phyloP scores from a whole-genome alignment of 2,888 invertebrate genomes.

The Xanthia icteritia region DNA sequence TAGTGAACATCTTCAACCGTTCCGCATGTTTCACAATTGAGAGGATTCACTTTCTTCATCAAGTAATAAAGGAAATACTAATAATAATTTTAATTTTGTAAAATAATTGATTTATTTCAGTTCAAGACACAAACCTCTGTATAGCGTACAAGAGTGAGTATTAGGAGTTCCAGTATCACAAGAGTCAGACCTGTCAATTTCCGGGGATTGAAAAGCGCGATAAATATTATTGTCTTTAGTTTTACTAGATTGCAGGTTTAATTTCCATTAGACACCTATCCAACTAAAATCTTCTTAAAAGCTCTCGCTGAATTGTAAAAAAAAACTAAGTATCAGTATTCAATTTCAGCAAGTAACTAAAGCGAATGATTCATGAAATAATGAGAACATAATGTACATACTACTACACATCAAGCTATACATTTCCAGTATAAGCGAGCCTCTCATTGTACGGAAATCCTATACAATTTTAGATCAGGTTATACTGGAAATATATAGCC shows the following conservation, averaged over 20 bases:
- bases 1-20: too few species aligned
- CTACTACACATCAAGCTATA: too few species aligned
- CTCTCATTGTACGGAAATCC: too few species aligned
- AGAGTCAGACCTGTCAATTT: background rate
- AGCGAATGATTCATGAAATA: slow-evolving; percentile 38
- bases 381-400: slow-evolving; percentile 23
- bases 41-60: too few species aligned
- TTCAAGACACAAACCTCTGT: background rate
- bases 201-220: background rate
- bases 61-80: too few species aligned
- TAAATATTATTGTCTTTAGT: background rate
- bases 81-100: too few species aligned
- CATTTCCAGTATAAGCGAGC: too few species aligned
- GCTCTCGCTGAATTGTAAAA: background rate
- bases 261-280: background rate
- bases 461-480: too few species aligned
- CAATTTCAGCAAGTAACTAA: slow-evolving; percentile 13
- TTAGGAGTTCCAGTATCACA: background rate
- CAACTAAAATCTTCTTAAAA: background rate
- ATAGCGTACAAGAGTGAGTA: too few species aligned
- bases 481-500: too few species aligned
- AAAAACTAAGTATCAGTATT: background rate
- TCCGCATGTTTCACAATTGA: too few species aligned
- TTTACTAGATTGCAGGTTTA: background rate
- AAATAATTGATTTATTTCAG: background rate